Evolutionary conservation across 2,888 invertebrate species (phyloP).

Genomic region (Podabrus alpinus): DNA sequence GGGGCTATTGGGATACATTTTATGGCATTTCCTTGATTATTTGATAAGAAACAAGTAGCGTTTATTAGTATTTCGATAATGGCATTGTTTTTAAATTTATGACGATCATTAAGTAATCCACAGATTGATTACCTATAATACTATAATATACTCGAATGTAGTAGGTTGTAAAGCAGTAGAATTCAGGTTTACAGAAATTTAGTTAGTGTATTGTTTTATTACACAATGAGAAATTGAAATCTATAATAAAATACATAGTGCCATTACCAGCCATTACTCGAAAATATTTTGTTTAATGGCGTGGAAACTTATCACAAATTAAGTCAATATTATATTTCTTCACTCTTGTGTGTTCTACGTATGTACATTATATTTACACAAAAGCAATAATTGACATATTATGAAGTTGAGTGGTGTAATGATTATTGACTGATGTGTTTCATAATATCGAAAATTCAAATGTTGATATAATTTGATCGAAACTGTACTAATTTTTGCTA

Average conservation of each 20-base stretch:
- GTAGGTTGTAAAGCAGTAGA: no score
- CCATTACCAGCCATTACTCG: not conserved
- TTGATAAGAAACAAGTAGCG: not conserved
- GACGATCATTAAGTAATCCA: not conserved
- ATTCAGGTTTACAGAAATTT: no score
- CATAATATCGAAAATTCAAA: not conserved
- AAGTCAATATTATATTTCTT: not conserved
- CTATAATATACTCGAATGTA: no score
- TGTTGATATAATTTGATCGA: not conserved
- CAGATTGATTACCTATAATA: no score
- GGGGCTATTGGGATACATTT: no score
- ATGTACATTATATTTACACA: not conserved
- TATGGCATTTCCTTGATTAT: no score
- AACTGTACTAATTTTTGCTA: not conserved
- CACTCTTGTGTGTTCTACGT: not conserved
- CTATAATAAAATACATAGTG: not conserved
- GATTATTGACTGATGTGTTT: not conserved
- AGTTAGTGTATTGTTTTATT: not conserved
- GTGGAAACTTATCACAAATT: not conserved
- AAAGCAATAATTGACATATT: not conserved
- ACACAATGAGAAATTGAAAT: not conserved
- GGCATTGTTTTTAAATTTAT: not conserved
- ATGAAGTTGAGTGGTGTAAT: not conserved
- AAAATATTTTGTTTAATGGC: not conserved
- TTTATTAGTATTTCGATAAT: not conserved